Evolutionary conservation across 2,888 invertebrate genomes (phyloP).

Genomic region (Leptinotarsa haldemani): DNA sequence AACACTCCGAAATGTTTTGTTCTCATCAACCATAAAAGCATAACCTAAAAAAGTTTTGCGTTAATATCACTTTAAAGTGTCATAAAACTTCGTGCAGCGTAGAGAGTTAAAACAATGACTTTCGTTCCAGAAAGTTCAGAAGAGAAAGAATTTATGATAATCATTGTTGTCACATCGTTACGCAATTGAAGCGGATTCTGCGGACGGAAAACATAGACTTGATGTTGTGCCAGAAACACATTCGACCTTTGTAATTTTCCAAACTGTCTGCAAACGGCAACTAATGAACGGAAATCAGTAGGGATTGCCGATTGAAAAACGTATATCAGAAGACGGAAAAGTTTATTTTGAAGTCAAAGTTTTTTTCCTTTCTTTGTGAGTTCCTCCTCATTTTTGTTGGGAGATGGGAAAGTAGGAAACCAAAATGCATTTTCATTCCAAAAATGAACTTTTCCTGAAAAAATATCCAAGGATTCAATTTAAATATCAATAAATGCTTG

Average conservation of each 20-base stretch:
- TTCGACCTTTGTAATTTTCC: not conserved
- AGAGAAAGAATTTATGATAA: constrained; percentile 11
- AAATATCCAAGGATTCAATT: too few species aligned
- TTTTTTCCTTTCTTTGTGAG: not conserved
- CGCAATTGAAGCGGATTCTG: not conserved
- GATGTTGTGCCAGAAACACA: constrained; percentile 1
- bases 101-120: constrained; percentile 7
- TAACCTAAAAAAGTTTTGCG: constrained; percentile 8
- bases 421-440: too few species aligned
- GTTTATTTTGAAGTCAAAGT: not conserved
- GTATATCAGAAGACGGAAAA: not conserved
- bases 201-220: not conserved
- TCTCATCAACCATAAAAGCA: not conserved
- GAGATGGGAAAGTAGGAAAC: not conserved
- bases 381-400: not conserved
- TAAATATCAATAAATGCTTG: too few species aligned
- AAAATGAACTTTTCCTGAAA: too few species aligned
- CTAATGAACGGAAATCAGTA: too few species aligned
- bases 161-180: constrained; percentile 6
- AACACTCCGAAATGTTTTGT: constrained; percentile 14
- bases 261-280: not conserved
- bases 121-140: not conserved
- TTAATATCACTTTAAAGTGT: constrained; percentile 6
- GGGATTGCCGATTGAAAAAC: too few species aligned
- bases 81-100: constrained; percentile 2